phyloP scores from a whole-genome alignment of 2,113 vertebrate genomes.

The Dasyurus viverrinus region DNA sequence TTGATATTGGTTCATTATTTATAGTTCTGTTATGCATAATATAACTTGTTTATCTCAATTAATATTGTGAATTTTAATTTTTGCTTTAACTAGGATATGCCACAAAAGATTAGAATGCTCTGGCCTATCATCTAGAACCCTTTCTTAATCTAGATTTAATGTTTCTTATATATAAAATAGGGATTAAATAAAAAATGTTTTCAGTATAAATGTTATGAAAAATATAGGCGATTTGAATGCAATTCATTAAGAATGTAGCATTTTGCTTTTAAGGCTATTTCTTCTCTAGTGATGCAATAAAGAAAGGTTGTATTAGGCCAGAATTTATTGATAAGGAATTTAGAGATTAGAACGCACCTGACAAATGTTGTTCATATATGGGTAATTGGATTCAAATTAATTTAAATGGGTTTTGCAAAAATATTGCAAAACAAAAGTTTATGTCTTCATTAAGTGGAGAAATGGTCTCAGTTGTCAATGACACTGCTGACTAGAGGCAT shows the following conservation, averaged over 20 bases:
- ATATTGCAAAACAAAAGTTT: neutral
- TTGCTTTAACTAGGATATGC: neutral
- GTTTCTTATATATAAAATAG: neutral
- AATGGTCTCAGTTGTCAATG: neutral
- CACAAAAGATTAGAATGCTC: neutral
- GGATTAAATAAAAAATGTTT: neutral
- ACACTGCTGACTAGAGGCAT: neutral
- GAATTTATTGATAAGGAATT: neutral
- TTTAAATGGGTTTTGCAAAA: neutral
- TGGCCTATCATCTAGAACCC: neutral
- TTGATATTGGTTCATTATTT: neutral
- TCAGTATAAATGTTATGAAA: neutral
- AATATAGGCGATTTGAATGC: neutral
- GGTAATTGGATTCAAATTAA: neutral
- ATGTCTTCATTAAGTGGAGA: neutral
- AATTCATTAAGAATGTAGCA: neutral
- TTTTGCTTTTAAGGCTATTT: neutral
- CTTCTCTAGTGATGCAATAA: neutral
- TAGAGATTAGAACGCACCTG: neutral
- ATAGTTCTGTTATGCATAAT: neutral
- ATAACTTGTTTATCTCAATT: neutral
- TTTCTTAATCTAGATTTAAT: neutral
- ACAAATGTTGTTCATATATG: neutral
- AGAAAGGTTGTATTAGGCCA: neutral
- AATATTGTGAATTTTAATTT: neutral